Conservation (phyloP, 2,888 invertebrate genomes). For the Aporophyla nigra region DNA sequence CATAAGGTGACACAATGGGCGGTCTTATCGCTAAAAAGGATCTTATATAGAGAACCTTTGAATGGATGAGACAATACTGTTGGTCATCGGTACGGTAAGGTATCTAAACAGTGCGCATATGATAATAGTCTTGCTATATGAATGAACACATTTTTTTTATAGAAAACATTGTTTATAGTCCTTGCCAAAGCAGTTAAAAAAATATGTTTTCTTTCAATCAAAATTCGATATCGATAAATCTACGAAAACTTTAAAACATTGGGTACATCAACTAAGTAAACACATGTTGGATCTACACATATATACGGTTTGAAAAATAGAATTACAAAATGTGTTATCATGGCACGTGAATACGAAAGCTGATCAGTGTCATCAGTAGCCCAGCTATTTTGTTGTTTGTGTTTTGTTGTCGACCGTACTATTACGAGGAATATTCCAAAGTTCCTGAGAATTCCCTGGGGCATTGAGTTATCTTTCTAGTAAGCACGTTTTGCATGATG, state of each 20-base stretch:
- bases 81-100: background rate
- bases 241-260: background rate
- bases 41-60: background rate
- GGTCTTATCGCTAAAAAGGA: background rate
- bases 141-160: too few species aligned
- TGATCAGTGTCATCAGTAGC: background rate
- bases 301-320: background rate
- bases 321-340: conserved; percentile 1
- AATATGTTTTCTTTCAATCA: too few species aligned
- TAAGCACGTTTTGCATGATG: conserved; percentile 15
- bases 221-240: background rate
- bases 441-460: conserved; percentile 34
- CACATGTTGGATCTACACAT: background rate
- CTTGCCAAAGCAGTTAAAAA: too few species aligned
- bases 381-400: too few species aligned
- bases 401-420: conserved; percentile 14
- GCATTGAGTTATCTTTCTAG: conserved; percentile 20
- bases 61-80: background rate
- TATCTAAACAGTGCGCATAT: background rate
- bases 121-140: background rate
- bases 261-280: background rate
- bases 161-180: too few species aligned
- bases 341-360: background rate
- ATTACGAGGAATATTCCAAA: conserved; percentile 32
- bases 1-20: too few species aligned